These are phyloP conservation scores for Meloidogyne hapla DNA, from an alignment of 1,140 invertebrate genomes.

Conservation along the genomic window DNA sequence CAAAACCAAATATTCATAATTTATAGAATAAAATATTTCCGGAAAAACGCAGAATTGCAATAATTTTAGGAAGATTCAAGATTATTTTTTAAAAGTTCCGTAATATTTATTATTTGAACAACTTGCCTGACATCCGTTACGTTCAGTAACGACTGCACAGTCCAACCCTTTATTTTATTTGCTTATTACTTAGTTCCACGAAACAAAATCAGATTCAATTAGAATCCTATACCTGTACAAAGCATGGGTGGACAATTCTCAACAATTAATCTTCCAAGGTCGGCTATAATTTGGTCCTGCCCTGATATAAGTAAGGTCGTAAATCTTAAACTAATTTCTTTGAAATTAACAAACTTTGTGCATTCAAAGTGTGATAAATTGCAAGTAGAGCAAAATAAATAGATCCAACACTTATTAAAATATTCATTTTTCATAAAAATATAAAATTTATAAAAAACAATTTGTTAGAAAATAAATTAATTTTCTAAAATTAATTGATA, in stretches of 20 bases:
- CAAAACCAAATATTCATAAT: too few relatives aligned
- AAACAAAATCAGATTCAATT: neutral
- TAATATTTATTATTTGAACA: neutral
- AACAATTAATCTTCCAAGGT: constrained; percentile 63
- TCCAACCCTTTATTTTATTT: constrained; percentile 39
- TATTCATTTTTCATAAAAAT: constrained; percentile 20
- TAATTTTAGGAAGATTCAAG: too few relatives aligned
- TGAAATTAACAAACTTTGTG: constrained; percentile 8
- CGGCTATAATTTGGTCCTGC: constrained; percentile 62
- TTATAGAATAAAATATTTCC: too few relatives aligned
- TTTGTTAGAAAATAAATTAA: too few relatives aligned
- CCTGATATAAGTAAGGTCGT: constrained; percentile 19
- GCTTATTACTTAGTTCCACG: too few relatives aligned
- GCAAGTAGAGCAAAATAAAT: neutral
- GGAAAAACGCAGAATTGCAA: too few relatives aligned
- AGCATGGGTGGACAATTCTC: constrained; percentile 64
- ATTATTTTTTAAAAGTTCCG: too few relatives aligned
- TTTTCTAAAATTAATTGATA: too few relatives aligned
- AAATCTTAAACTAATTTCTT: neutral
- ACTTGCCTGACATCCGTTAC: constrained; percentile 61
- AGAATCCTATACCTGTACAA: constrained; percentile 47
- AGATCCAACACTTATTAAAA: neutral
- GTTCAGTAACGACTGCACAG: constrained; percentile 63
- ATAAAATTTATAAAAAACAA: neutral
- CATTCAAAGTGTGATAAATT: constrained; percentile 15